A percentile compares a stretch with the other conserved stretches of the same genome.
These are phyloP conservation scores for Melieria omissa DNA, from an alignment of 2,888 invertebrate species.

Conservation along the genomic window DNA sequence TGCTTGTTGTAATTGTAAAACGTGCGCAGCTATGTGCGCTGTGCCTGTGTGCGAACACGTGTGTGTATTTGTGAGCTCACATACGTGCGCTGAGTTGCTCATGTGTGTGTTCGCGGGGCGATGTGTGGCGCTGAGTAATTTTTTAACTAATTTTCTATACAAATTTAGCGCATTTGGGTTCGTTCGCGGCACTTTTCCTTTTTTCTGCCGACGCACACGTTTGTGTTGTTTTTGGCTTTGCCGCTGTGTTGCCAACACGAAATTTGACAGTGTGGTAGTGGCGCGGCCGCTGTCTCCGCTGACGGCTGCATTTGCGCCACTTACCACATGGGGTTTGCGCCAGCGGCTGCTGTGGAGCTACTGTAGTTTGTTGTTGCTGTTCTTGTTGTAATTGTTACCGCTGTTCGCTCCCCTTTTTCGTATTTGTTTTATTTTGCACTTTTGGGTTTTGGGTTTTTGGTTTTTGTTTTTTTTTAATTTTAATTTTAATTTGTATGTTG, in stretches of 20 bases:
- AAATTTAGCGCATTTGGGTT: conserved; percentile 53
- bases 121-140: conserved; percentile 45
- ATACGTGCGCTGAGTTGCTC: not conserved
- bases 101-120: conserved; percentile 14
- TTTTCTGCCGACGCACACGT: conserved; percentile 33
- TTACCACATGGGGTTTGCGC: conserved; percentile 9
- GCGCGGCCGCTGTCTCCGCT: not conserved
- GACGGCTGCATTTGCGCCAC: conserved; percentile 14
- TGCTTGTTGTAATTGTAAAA: conserved; percentile 23
- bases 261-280: not conserved
- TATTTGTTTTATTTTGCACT: conserved; percentile 12
- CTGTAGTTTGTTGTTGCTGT: conserved; percentile 24
- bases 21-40: conserved; percentile 4
- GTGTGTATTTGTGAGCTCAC: not conserved
- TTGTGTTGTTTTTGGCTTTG: conserved; percentile 11
- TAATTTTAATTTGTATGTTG: conserved; percentile 49
- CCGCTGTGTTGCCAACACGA: conserved; percentile 2
- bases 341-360: conserved; percentile 4
- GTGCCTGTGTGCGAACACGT: not conserved
- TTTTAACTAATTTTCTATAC: conserved; percentile 66
- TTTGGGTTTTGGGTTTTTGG: not conserved
- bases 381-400: conserved; percentile 30
- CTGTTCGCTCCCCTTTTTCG: conserved; percentile 12
- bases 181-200: conserved; percentile 31
- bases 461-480: conserved; percentile 31